These are phyloP conservation scores for Grallaria varia DNA, from an alignment of 2,113 vertebrate species.

Conservation along the genomic window DNA sequence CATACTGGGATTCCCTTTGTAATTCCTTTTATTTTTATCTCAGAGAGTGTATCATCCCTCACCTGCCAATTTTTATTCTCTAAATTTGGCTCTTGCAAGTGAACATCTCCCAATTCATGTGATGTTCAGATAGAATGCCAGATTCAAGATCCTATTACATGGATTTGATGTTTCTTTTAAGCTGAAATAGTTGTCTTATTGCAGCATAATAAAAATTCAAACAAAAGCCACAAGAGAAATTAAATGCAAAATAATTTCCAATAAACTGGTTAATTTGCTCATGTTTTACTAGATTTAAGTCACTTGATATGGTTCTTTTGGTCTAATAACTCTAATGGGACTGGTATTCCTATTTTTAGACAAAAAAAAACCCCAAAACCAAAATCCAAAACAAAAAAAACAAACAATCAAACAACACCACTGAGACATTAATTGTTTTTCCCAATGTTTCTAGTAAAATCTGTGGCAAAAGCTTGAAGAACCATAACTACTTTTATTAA, in stretches of 20 bases:
- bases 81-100: neutral
- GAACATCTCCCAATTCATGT: neutral
- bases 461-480: neutral
- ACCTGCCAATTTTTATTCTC: neutral
- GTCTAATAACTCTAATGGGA: neutral
- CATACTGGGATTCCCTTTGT: neutral
- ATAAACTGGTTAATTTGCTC: neutral
- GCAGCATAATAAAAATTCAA: neutral
- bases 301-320: neutral
- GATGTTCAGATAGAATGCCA: neutral
- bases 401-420: neutral
- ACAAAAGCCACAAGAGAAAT: neutral
- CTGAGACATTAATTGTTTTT: neutral
- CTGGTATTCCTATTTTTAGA: neutral
- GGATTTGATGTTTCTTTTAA: neutral
- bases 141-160: neutral
- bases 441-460: neutral
- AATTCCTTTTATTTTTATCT: neutral
- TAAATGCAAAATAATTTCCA: neutral
- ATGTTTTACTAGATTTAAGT: neutral
- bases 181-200: neutral
- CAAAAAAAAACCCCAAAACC: neutral
- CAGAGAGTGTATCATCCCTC: accelerated
- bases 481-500: neutral
- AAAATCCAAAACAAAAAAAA: no score